phyloP scores from a whole-genome alignment of 2,113 vertebrate species.

The Neodon shergylaensis region DNA sequence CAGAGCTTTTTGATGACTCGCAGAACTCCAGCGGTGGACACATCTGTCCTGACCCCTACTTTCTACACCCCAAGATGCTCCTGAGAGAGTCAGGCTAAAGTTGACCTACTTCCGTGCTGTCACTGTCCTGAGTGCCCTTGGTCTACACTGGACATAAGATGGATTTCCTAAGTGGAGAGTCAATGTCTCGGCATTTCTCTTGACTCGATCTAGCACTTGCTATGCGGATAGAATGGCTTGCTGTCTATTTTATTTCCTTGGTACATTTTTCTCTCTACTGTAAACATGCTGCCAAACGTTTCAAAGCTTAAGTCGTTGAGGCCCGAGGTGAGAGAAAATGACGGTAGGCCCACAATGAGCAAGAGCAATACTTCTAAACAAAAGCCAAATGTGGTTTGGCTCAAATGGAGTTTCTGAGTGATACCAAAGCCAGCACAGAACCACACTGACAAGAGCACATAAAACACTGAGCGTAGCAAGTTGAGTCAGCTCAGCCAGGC shows the following conservation, averaged over 20 bases:
- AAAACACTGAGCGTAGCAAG: not conserved
- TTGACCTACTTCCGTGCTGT: not conserved
- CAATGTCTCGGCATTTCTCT: constrained; percentile 19
- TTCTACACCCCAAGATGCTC: not conserved
- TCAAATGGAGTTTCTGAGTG: constrained; percentile 64
- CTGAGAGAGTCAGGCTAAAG: not conserved
- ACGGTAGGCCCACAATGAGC: constrained; percentile 31
- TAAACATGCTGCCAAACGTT: constrained; percentile 42
- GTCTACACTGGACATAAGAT: not conserved
- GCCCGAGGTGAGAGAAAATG: constrained; percentile 53
- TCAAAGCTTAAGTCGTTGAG: constrained; percentile 58
- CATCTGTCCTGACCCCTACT: constrained; percentile 56
- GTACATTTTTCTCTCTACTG: constrained; percentile 59
- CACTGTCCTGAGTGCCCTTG: not conserved
- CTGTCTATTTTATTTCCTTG: constrained; percentile 62
- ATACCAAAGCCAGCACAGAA: constrained; percentile 48
- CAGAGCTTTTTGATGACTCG: constrained; percentile 37
- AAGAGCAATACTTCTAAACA: constrained; percentile 54
- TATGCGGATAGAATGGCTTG: constrained; percentile 34
- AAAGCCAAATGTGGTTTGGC: constrained; percentile 65
- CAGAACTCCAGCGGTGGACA: constrained; percentile 3
- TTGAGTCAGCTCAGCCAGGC: not conserved
- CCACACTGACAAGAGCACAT: constrained; percentile 13
- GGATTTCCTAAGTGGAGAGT: not conserved
- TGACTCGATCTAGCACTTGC: not conserved